Conservation (phyloP, 2,797 vertebrate genomes). For the Tangara arthus region DNA sequence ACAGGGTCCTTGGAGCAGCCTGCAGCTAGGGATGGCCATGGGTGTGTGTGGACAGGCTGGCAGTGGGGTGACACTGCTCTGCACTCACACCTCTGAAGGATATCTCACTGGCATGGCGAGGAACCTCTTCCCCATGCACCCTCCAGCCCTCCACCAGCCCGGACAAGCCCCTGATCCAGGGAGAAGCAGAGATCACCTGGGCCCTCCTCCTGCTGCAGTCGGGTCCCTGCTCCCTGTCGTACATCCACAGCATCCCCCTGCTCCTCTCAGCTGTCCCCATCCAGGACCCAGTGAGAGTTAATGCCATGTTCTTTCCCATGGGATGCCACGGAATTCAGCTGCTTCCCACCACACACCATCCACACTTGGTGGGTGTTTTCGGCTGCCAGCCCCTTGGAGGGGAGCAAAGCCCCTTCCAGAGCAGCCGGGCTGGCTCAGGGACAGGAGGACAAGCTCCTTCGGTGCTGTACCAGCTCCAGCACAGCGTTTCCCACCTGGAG, state of each 20-base stretch:
- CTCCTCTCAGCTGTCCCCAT: fast-evolving
- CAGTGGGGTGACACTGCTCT: background rate
- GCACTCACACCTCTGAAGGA: fast-evolving
- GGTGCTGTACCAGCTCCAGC: fast-evolving
- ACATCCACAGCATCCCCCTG: fast-evolving
- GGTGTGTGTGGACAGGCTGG: fast-evolving
- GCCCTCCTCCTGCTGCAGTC: fast-evolving
- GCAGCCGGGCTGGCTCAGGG: fast-evolving
- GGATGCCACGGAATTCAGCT: fast-evolving
- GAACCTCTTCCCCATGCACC: fast-evolving
- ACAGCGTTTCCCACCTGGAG: fast-evolving
- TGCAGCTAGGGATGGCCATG: background rate
- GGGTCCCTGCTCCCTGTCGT: background rate
- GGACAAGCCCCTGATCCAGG: fast-evolving
- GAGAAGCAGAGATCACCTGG: background rate
- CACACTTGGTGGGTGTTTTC: fast-evolving
- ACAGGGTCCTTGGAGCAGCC: background rate
- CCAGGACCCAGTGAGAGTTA: background rate
- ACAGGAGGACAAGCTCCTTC: background rate
- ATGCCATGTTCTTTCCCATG: fast-evolving
- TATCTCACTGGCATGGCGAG: fast-evolving
- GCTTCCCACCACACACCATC: background rate
- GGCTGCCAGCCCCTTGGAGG: background rate
- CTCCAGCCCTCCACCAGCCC: fast-evolving
- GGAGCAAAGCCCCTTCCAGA: background rate